Percentiles rank a stretch among this genome's conserved stretches.
phyloP scores from a whole-genome alignment of 2,113 vertebrate genomes.

The Scortum barcoo region DNA sequence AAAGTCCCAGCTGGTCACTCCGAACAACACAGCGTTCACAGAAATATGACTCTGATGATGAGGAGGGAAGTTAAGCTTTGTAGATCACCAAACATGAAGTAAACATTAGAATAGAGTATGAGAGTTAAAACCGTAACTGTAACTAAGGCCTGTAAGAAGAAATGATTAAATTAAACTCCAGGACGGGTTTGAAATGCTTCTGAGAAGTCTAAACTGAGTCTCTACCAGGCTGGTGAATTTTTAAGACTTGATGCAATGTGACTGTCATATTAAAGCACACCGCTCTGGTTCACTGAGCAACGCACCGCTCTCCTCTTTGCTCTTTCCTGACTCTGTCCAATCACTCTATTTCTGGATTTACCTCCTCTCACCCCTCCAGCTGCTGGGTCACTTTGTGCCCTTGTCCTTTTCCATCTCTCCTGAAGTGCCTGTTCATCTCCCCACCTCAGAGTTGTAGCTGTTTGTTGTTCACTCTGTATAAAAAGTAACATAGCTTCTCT shows the following conservation, averaged over 20 bases:
- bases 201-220: slow-evolving; percentile 38
- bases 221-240: slow-evolving; percentile 38
- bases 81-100: not conserved
- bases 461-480: not conserved
- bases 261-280: slow-evolving; percentile 62
- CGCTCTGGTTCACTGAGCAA: slow-evolving; percentile 66
- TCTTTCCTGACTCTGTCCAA: slow-evolving; percentile 35
- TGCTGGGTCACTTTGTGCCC: slow-evolving; percentile 45
- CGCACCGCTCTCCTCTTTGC: slow-evolving; percentile 23
- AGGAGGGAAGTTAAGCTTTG: not conserved
- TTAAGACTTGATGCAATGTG: slow-evolving; percentile 59
- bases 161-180: not conserved
- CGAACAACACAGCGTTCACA: slow-evolving; percentile 8
- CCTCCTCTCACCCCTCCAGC: slow-evolving; percentile 33
- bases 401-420: slow-evolving; percentile 28
- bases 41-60: slow-evolving; percentile 1
- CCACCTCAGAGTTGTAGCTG: not conserved
- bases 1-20: slow-evolving; percentile 14
- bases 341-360: slow-evolving; percentile 56
- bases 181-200: not conserved
- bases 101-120: not conserved
- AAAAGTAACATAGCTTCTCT: slow-evolving; percentile 13
- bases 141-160: not conserved
- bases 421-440: slow-evolving; percentile 2
- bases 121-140: not conserved